These are phyloP conservation scores for Rhopalosiphum padi DNA, from an alignment of 1,140 invertebrate species.

Conservation along the genomic window DNA sequence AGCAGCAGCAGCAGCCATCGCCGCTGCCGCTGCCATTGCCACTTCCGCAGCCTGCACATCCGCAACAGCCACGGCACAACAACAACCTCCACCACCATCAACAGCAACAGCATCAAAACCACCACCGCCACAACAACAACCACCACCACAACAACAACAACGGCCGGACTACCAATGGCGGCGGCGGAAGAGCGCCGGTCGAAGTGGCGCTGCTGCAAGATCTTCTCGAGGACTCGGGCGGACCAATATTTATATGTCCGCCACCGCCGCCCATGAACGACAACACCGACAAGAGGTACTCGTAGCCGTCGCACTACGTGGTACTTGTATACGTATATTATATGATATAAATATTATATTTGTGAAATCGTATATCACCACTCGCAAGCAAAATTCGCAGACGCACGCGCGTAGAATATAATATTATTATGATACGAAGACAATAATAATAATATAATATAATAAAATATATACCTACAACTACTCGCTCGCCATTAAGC, in stretches of 20 bases:
- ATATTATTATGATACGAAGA: not conserved
- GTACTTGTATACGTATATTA: not conserved
- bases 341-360: not conserved
- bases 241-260: slow-evolving; percentile 65
- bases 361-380: not conserved
- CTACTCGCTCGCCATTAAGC: not conserved
- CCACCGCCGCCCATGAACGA: slow-evolving; percentile 66
- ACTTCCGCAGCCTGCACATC: slow-evolving; percentile 37
- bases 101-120: slow-evolving; percentile 59
- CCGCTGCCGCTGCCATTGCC: not conserved
- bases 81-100: slow-evolving; percentile 37
- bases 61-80: slow-evolving; percentile 61
- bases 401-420: not conserved
- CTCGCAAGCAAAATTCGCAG: not conserved
- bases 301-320: slow-evolving; percentile 27
- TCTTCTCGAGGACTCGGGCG: slow-evolving; percentile 55
- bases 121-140: slow-evolving; percentile 4
- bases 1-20: slow-evolving; percentile 61
- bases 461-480: too few species aligned
- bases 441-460: not conserved
- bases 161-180: slow-evolving; percentile 53
- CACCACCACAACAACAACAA: not conserved
- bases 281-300: slow-evolving; percentile 67
- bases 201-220: slow-evolving; percentile 64
- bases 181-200: slow-evolving; percentile 64